Evolutionary conservation across 2,888 invertebrate species (phyloP), one percentile per base, ranked within the genome.

Genomic region (Acrobasis suavella): DNA sequence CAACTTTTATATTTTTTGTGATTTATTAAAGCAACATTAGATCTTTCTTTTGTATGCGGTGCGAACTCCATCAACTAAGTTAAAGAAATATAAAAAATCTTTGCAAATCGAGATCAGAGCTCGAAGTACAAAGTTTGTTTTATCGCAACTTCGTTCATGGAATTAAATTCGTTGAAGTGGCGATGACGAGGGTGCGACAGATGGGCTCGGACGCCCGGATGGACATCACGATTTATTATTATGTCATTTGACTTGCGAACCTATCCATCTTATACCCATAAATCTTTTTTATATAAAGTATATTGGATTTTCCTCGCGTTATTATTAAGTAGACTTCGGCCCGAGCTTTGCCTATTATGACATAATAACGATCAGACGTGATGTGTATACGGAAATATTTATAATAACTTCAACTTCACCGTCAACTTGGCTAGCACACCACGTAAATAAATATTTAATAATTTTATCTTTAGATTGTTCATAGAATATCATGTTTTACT

Each of bases 201-300:
- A 12, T 16, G 56, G 42, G 16, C 17, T 9, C n/a, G 54, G 54
- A 32, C 32, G 32, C 38, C 14, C 46, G 46, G 46, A 46, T 38
- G 54, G 54, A 38, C 54, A 14, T 54, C 7, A 15, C 55, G 42
- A 56, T 56, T 56, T 56, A 56, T 42, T 56, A 56, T 56, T 22
- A 42, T 42, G 42, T 56, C 56, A 46, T 56, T 56, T 42, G 42
- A 56, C 42, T 56, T 42, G 42, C 42, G 42, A 56, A 42, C 46
- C 46, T 46, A 46, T 56, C 38, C 22, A 56, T 56, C 42, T n/a
- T 42, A 42, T 42, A 56, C 22, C 56, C 42, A 56, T 56, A 56
- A 56, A 56, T 56, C 56, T 14, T 56, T n/a, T 56, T 56, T 17
- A 9, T 15, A 56, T 56, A 17, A n/a, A n/a, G n/a, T n/a, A 56